Conservation (phyloP, 2,888 invertebrate species). For the Oithona nana region DNA sequence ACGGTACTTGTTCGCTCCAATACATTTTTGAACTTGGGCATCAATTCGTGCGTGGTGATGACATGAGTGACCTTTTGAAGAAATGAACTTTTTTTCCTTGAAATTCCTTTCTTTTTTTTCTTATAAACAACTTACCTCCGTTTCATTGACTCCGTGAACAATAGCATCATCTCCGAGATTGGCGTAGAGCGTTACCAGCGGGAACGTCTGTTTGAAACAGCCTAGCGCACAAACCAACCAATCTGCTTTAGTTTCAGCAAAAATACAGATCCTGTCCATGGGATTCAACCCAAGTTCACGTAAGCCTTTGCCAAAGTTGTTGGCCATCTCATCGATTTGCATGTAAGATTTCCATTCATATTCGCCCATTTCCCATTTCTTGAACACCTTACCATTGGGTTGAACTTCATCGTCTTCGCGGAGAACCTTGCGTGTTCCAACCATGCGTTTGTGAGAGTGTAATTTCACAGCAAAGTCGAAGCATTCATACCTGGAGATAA, state of each 20-base stretch:
- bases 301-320: constrained; percentile 58
- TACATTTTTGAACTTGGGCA: constrained; percentile 72
- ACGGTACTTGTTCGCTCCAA: constrained; percentile 51
- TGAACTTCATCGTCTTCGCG: constrained; percentile 87
- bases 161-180: constrained; percentile 93
- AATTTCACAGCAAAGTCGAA: constrained; percentile 54
- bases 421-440: constrained; percentile 74
- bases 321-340: constrained; percentile 52
- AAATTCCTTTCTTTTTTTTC: too few species aligned
- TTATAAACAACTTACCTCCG: too few species aligned
- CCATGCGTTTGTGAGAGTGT: constrained; percentile 51
- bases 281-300: constrained; percentile 53
- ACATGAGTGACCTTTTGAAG: constrained; percentile 37
- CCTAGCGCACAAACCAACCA: constrained; percentile 95
- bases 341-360: constrained; percentile 72
- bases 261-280: constrained; percentile 62
- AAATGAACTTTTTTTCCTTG: too few species aligned
- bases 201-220: constrained; percentile 80
- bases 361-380: constrained; percentile 76
- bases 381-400: constrained; percentile 80
- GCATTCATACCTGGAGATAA: too few species aligned
- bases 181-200: constrained; percentile 88
- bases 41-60: constrained; percentile 74
- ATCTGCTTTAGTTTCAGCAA: constrained; percentile 91
- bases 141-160: constrained; percentile 87